Conservation (phyloP, 2,888 invertebrate species). For the Proisotoma minuta region DNA sequence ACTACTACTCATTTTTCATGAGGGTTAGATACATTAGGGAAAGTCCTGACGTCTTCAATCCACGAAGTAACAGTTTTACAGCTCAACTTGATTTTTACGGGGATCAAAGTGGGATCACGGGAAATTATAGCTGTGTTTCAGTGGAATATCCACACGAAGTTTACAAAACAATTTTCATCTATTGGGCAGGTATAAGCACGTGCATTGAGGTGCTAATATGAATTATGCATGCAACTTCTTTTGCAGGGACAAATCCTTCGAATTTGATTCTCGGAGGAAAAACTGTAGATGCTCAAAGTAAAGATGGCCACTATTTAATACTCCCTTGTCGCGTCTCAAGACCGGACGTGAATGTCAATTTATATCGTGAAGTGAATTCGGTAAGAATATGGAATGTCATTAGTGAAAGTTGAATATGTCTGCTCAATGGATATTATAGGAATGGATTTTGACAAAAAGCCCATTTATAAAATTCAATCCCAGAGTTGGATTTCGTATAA, state of each 20-base stretch:
- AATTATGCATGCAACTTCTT: not conserved
- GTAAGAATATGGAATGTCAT: too few relatives aligned
- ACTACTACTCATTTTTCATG: conserved; percentile 24
- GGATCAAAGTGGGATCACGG: conserved; percentile 32
- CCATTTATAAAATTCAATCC: conserved; percentile 40
- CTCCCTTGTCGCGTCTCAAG: conserved; percentile 41
- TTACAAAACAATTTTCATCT: conserved; percentile 39
- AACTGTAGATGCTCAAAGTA: conserved; percentile 33
- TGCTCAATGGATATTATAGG: conserved; percentile 8
- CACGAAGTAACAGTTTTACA: conserved; percentile 25
- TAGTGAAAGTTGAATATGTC: too few relatives aligned
- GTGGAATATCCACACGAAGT: conserved; percentile 29
- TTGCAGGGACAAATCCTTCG: conserved; percentile 29
- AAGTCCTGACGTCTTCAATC: conserved; percentile 26
- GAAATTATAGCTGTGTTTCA: conserved; percentile 35
- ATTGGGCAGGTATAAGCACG: conserved; percentile 41
- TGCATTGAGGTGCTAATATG: not conserved
- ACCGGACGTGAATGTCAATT: conserved; percentile 29
- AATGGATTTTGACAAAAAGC: conserved; percentile 20
- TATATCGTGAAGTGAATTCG: conserved; percentile 32
- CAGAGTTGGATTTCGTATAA: conserved; percentile 37
- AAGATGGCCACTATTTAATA: conserved; percentile 30
- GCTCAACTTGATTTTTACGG: conserved; percentile 31
- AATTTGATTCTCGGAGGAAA: conserved; percentile 39
- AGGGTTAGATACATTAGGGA: conserved; percentile 19